Evolutionary conservation across 2,797 vertebrate species (phyloP).

Genomic region (Urophycis tenuis): DNA sequence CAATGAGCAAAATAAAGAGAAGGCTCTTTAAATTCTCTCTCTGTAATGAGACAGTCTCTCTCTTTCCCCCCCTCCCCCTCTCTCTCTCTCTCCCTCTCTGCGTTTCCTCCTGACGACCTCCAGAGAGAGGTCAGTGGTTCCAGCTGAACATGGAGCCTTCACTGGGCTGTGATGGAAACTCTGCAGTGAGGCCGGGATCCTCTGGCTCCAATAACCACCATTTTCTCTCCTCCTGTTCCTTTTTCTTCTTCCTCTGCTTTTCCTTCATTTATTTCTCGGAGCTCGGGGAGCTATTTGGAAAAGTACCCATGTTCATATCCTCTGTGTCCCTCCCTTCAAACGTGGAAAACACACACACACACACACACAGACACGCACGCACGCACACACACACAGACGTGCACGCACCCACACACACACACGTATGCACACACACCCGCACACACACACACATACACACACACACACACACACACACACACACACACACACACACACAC

Average conservation of each 20-base stretch:
- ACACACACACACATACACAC: background rate
- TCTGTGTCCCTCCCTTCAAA: constrained; percentile 10
- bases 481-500: constrained; percentile 11
- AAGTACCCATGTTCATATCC: constrained; percentile 20
- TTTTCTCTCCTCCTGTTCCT: constrained; percentile 16
- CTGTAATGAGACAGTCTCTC: constrained; percentile 44
- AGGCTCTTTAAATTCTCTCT: constrained; percentile 22
- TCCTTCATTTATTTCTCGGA: constrained; percentile 36
- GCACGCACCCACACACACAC: background rate
- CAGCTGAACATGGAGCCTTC: too few relatives aligned
- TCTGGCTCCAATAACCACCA: constrained; percentile 25
- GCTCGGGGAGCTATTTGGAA: constrained; percentile 35
- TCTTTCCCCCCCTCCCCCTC: constrained; percentile 20
- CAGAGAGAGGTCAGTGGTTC: too few relatives aligned
- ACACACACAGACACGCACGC: constrained; percentile 19
- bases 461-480: background rate
- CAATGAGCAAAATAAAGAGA: constrained; percentile 47
- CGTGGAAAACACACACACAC: constrained; percentile 5
- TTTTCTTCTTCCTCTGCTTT: constrained; percentile 2
- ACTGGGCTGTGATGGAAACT: constrained; percentile 41
- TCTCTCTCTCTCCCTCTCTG: constrained; percentile 5
- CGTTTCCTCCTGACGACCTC: background rate
- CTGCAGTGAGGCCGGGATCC: constrained; percentile 36
- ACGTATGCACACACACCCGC: background rate
- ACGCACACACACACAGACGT: constrained; percentile 7